phyloP scores from a whole-genome alignment of 53 echinoderm and acorn worm species.

The Mesocentrotus franciscanus region DNA sequence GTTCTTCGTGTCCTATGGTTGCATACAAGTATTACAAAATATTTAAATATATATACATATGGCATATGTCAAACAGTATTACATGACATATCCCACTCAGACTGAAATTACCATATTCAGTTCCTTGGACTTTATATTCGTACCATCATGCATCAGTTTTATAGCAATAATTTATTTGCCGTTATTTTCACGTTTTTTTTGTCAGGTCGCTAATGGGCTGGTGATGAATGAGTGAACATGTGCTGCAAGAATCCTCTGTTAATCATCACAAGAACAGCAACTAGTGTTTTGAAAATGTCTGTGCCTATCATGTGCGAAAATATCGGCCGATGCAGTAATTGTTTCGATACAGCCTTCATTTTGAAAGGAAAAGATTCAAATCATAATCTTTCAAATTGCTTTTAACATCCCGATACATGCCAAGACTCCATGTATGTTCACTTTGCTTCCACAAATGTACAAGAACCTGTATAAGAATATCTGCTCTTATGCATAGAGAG shows the following conservation, averaged over 20 bases:
- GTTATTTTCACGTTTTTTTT: too few relatives aligned
- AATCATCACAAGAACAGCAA: too few relatives aligned
- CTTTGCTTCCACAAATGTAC: too few relatives aligned
- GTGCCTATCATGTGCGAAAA: too few relatives aligned
- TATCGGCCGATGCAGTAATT: background rate
- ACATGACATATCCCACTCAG: background rate
- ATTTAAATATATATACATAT: conserved; percentile 45
- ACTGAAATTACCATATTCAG: background rate
- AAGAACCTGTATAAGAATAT: too few relatives aligned
- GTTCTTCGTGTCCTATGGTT: background rate
- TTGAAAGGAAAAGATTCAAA: background rate
- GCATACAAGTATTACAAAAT: conserved; percentile 22
- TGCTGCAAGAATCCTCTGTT: too few relatives aligned
- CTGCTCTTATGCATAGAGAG: too few relatives aligned
- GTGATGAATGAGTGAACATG: too few relatives aligned
- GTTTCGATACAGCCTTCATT: background rate
- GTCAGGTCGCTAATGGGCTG: too few relatives aligned
- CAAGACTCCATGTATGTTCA: background rate
- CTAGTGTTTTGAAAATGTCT: too few relatives aligned
- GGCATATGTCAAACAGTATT: background rate
- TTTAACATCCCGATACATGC: background rate
- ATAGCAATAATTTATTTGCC: too few relatives aligned
- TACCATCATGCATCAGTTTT: background rate
- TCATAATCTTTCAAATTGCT: background rate
- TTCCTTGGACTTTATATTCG: background rate